phyloP scores from a whole-genome alignment of 2,113 vertebrate genomes.

The Callionymus lyra region DNA sequence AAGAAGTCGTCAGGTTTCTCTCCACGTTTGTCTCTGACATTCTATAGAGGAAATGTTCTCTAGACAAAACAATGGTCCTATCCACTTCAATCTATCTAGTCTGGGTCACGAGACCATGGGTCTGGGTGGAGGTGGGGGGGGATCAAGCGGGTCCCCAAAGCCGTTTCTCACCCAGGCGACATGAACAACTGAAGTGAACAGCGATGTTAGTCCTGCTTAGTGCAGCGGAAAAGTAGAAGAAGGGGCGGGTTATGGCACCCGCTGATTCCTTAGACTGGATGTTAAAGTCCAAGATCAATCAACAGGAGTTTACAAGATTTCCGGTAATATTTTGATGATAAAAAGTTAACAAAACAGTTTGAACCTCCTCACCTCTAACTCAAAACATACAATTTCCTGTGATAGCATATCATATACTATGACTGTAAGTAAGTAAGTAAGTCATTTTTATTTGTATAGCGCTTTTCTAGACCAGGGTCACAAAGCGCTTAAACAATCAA shows the following conservation, averaged over 20 bases:
- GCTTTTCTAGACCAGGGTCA: no score
- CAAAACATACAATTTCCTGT: no score
- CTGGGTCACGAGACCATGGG: constrained; percentile 25
- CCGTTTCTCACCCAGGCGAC: constrained; percentile 7
- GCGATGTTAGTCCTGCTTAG: constrained; percentile 4
- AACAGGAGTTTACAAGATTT: no score
- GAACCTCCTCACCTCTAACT: no score
- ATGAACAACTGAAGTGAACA: constrained; percentile 1
- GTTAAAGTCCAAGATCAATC: no score
- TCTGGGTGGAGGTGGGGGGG: constrained; percentile 2
- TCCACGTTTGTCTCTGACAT: constrained; percentile 54
- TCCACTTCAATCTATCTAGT: constrained; percentile 29
- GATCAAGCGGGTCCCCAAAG: constrained; percentile 12
- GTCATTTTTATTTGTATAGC: no score
- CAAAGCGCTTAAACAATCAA: no score
- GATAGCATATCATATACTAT: no score
- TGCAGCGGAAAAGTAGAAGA: constrained; percentile 9
- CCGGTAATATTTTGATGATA: no score
- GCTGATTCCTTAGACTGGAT: no score
- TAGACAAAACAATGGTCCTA: constrained; percentile 66
- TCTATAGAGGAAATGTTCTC: constrained; percentile 20
- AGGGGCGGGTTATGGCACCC: constrained; percentile 6
- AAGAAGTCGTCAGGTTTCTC: constrained; percentile 50
- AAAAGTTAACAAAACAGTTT: no score
- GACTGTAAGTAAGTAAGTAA: no score